Evolutionary conservation across 2,797 vertebrate genomes (phyloP), one percentile per base, ranked within the genome.

Genomic region (Tinamus major): DNA sequence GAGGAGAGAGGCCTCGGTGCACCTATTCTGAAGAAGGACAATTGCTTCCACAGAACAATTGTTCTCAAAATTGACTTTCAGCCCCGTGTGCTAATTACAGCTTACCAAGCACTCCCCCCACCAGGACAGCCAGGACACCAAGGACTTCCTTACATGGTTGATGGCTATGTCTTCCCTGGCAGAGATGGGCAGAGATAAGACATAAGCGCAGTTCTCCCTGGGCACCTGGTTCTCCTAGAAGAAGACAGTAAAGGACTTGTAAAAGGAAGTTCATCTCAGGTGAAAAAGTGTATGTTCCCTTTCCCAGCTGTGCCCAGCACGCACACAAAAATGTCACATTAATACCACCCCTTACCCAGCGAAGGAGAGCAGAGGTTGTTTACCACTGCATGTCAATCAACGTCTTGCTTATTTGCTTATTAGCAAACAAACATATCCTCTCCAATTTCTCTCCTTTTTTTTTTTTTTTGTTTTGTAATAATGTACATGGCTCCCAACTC

Each of bases 401-500:
- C 49, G n/a, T 48, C 69, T 90, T 91, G 21, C 37, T 91, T 68
- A 79, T 79, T 90, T 91, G 21, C 37, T 91, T 68, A 79, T 79
- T 92, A 72, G 48, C 63, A 94, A 91, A 93, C 35, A 62, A 91
- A 93, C 35, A 62, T 35, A 61, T 29, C 67, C 46, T 80, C 46
- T 86, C 42, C 31, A 83, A 55, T 41, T 61, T 77, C 17, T 85
- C 53, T 81, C 56, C 75, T 17, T 85, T 83, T 91, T 79, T 65
- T 61, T 77, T 17, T 85, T 83, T 91, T 79, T 65, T 76, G 8
- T 85, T 87, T 92, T 82, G 56, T 84, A 90, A 41, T 90, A 89
- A 55, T 59, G 41, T 55, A 79, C 20, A 68, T 13, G 77, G 46
- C 13, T 89, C 37, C 63, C 42, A 80, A 26, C 6, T 8, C 24